phyloP scores from a whole-genome alignment of 2,888 invertebrate genomes.

The Cremastinae sp. region DNA sequence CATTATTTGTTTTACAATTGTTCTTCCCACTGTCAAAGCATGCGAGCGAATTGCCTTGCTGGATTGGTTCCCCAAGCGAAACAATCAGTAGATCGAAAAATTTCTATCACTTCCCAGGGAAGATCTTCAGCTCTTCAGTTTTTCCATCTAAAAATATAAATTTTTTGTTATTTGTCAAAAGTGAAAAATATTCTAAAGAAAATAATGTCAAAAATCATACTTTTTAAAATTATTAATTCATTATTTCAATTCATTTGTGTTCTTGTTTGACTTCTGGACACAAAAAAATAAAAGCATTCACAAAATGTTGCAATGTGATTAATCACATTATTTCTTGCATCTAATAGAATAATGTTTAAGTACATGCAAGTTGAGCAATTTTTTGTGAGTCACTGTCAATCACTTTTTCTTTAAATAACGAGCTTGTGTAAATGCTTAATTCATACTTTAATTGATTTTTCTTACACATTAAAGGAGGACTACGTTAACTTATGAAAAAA shows the following conservation, averaged over 20 bases:
- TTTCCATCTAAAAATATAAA: constrained; percentile 94
- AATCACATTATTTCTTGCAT: background rate
- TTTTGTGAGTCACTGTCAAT: constrained; percentile 90
- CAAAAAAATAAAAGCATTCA: constrained; percentile 97
- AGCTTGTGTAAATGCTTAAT: constrained; percentile 84
- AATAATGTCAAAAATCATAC: constrained; percentile 69
- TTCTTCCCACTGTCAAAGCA: constrained; percentile 96
- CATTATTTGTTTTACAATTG: constrained; percentile 86
- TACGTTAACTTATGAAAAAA: too few species aligned
- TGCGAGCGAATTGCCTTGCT: constrained; percentile 90
- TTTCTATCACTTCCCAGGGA: constrained; percentile 92
- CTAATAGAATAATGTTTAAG: background rate
- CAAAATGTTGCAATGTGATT: constrained; percentile 93
- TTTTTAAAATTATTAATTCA: constrained; percentile 90
- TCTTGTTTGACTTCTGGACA: constrained; percentile 93
- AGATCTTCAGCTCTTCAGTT: constrained; percentile 91
- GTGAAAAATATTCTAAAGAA: background rate
- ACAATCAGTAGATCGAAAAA: constrained; percentile 93
- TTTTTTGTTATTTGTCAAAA: too few species aligned
- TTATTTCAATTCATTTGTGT: constrained; percentile 95
- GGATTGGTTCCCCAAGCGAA: constrained; percentile 88
- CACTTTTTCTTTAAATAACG: constrained; percentile 95
- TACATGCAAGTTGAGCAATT: background rate
- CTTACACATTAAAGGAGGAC: too few species aligned
- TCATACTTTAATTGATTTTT: background rate